Evolutionary conservation across 2,888 invertebrate species (phyloP), one percentile per base, ranked within the genome.

Genomic region (Cyclophora albipunctata): DNA sequence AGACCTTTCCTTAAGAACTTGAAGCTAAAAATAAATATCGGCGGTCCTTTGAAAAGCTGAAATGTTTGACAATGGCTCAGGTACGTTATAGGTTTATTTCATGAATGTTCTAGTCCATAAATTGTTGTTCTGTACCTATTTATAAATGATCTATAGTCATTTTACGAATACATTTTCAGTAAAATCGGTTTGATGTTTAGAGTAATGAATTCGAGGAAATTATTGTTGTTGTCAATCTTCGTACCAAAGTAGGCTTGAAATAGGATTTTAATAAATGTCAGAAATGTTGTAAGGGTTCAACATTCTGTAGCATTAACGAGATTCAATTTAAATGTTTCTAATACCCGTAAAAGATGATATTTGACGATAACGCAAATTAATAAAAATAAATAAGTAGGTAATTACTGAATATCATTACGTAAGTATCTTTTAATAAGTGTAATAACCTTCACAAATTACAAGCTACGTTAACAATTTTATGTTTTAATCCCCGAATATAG

Each of bases 1-100:
- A 66, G 70, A 61, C 59, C 59, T 69, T 62, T 68, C 72, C 71
- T 73, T 63, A 75, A 73, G 73, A 72, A 71, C 65, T 37, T 5
- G 4, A 4, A 37, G 4, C 37, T 37, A 37, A 37, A 37, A 37
- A 37, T 37, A 37, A 37, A 37, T 37, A 37, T 20, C 20, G 55
- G 51, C 58, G 45, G 51, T 56, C 57, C 53, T 54, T 57, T 56
- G 57, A 5, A 20, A 20, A 20, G 20, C 20, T 20, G 20, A 20
- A 20, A 20, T 20, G 20, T 20, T 20, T 20, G 20, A 62, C 48
- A 58, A 59, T 51, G 53, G 52, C 51, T 56, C 60, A 51, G 58
- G 54, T 61, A 62, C 61, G 59, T 58, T 50, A 48, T 50, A 50
- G 49, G 37, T 50, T 20, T 20, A 20, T 20, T 47, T 50, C 44